A percentile compares a stretch with the other conserved stretches of the same genome.
phyloP scores from a whole-genome alignment of 2,797 vertebrate genomes.

The Enteromius unitaeniatus region DNA sequence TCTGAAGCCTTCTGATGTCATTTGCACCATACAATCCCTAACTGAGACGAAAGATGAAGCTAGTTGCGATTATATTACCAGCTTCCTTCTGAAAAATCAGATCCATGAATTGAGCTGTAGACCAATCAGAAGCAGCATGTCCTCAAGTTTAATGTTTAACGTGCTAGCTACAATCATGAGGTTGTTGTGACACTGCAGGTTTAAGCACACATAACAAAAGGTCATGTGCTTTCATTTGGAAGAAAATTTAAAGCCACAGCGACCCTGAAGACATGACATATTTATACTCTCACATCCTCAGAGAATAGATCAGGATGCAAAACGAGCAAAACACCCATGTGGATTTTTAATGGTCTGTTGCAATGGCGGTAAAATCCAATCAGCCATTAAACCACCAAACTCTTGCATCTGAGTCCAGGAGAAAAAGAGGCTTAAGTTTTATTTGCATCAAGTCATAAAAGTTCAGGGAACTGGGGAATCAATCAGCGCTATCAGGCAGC shows the following conservation, averaged over 20 bases:
- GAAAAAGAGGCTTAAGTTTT: conserved; percentile 16
- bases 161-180: neutral
- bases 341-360: conserved; percentile 34
- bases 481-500: conserved; percentile 36
- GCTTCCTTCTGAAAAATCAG: neutral
- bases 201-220: neutral
- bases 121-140: neutral
- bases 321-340: conserved; percentile 22
- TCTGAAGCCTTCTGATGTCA: neutral
- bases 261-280: conserved; percentile 1
- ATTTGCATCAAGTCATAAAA: conserved; percentile 3
- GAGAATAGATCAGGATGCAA: neutral
- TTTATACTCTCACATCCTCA: neutral
- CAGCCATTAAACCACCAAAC: conserved; percentile 54
- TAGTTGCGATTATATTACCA: neutral
- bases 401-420: conserved; percentile 14
- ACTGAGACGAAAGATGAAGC: neutral
- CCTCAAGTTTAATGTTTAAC: neutral
- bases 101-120: no score
- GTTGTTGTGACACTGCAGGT: neutral
- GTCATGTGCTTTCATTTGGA: neutral
- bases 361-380: conserved; percentile 43
- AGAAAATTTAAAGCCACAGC: neutral
- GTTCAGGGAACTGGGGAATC: conserved; percentile 22
- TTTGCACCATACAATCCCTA: neutral